phyloP scores from a whole-genome alignment of 1,140 invertebrate species.

The Lepidotrigona ventralis region DNA sequence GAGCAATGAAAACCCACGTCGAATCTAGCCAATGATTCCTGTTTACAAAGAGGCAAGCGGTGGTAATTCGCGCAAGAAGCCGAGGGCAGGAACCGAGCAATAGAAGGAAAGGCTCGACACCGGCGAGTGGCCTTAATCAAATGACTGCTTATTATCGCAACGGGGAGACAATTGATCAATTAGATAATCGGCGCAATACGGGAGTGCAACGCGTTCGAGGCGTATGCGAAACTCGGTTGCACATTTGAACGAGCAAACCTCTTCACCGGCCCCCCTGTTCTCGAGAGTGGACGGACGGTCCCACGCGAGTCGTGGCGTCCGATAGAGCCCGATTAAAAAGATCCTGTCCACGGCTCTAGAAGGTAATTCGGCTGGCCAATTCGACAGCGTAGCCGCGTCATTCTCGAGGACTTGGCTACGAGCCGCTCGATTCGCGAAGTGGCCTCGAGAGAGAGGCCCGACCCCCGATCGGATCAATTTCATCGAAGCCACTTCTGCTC shows the following conservation, averaged over 20 bases:
- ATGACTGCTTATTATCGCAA: constrained; percentile 60
- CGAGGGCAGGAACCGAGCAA: constrained; percentile 36
- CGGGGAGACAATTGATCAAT: constrained; percentile 64
- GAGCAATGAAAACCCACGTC: neutral
- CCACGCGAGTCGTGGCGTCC: constrained; percentile 42
- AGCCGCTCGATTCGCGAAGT: constrained; percentile 45
- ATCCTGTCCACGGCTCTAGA: constrained; percentile 15
- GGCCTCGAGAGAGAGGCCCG: constrained; percentile 51
- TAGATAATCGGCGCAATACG: constrained; percentile 51
- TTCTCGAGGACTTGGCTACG: constrained; percentile 47
- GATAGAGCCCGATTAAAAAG: constrained; percentile 33
- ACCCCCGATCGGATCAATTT: constrained; percentile 56
- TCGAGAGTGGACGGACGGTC: constrained; percentile 34
- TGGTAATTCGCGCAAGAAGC: constrained; percentile 16
- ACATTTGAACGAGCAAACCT: constrained; percentile 68
- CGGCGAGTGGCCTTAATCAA: constrained; percentile 55
- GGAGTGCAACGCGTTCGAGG: constrained; percentile 26
- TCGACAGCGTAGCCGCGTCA: constrained; percentile 46
- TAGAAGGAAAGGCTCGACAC: constrained; percentile 40
- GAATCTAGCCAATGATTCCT: neutral
- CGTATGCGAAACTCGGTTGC: constrained; percentile 66
- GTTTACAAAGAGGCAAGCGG: constrained; percentile 18
- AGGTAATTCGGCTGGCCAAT: constrained; percentile 50
- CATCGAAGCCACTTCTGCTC: constrained; percentile 47
- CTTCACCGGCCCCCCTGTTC: constrained; percentile 65